Evolutionary conservation across 2,888 invertebrate species (phyloP).

Genomic region (Pollenia griseotomentosa): DNA sequence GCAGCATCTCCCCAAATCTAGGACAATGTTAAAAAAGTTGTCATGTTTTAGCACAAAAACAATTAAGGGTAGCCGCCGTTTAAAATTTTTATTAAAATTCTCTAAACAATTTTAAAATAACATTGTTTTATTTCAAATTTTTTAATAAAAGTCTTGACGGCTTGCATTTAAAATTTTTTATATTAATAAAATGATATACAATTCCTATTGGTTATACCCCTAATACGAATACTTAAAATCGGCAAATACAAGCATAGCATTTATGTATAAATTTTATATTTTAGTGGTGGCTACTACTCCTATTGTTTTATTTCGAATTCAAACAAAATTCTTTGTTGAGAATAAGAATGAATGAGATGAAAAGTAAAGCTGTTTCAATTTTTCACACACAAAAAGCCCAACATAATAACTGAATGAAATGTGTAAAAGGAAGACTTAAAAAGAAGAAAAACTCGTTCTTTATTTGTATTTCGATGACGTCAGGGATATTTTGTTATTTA

Average conservation of each 20-base stretch:
- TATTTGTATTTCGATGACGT: constrained; percentile 13
- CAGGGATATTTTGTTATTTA: neutral
- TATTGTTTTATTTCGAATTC: constrained; percentile 1
- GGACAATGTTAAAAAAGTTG: constrained; percentile 50
- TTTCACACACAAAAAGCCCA: neutral
- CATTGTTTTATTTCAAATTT: too few species aligned
- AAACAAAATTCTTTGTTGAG: neutral
- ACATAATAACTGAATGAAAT: neutral
- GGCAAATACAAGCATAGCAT: too few species aligned
- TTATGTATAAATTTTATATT: too few species aligned
- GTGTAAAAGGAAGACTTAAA: constrained; percentile 6
- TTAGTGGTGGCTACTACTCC: too few species aligned
- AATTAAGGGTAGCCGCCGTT: too few species aligned
- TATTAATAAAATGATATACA: too few species aligned
- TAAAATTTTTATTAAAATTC: too few species aligned
- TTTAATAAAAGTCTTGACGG: too few species aligned
- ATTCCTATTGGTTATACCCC: too few species aligned
- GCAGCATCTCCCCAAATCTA: constrained; percentile 37
- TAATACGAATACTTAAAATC: too few species aligned
- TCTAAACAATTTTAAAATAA: too few species aligned
- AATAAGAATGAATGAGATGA: neutral
- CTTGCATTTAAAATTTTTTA: too few species aligned
- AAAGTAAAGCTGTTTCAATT: constrained; percentile 26
- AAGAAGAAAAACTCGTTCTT: constrained; percentile 15
- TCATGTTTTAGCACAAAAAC: neutral